Conservation (phyloP, 2,888 invertebrate species). For the Nudaria mundana region DNA sequence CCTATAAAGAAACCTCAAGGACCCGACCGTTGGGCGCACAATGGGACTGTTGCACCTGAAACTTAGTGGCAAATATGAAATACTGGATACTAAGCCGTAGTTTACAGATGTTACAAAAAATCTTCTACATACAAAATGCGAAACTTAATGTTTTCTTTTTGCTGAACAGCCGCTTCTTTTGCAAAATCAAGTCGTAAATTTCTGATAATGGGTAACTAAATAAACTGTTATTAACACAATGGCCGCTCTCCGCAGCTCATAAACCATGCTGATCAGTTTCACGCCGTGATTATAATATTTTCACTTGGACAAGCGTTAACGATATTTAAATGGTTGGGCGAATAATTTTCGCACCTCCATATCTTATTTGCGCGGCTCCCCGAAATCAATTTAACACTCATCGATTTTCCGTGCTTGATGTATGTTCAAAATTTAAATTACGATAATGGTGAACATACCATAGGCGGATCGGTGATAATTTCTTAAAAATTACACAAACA, state of each 20-base stretch:
- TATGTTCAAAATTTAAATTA: conserved; percentile 63
- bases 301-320: conserved; percentile 67
- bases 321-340: conserved; percentile 72
- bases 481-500: conserved; percentile 60
- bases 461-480: conserved; percentile 62
- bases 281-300: conserved; percentile 69
- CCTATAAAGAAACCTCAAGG: too few relatives aligned
- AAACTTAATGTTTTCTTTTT: too few relatives aligned
- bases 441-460: conserved; percentile 61
- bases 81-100: too few relatives aligned
- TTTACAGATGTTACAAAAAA: too few relatives aligned
- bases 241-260: conserved; percentile 59
- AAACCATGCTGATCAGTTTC: conserved; percentile 53
- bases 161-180: too few relatives aligned
- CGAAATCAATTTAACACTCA: conserved; percentile 78
- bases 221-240: conserved; percentile 48
- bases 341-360: conserved; percentile 74
- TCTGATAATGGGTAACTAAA: conserved; percentile 42
- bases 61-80: too few relatives aligned
- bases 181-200: conserved; percentile 41
- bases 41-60: too few relatives aligned
- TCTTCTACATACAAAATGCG: too few relatives aligned
- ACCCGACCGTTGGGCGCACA: too few relatives aligned
- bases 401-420: conserved; percentile 64
- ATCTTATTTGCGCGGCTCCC: conserved; percentile 73